Evolutionary conservation across 2,113 vertebrate genomes (phyloP).

Genomic region (Myanophis thanlyinensis): DNA sequence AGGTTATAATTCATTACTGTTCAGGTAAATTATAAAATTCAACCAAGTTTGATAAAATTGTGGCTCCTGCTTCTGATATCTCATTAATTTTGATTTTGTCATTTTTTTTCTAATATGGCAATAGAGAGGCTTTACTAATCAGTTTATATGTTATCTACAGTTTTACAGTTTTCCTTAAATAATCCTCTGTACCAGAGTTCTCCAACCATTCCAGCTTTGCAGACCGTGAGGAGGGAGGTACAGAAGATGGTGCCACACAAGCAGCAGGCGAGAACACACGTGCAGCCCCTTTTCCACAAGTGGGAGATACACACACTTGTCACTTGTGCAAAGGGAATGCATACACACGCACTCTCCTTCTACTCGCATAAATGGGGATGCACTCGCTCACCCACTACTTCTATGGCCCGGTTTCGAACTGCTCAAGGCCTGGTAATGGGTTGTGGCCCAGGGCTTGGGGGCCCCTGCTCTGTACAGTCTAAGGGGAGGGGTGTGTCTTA

Average conservation of each 20-base stretch:
- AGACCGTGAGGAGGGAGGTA: no score
- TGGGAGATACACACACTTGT: accelerated
- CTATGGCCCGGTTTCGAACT: not conserved
- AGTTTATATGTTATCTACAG: not conserved
- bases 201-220: not conserved
- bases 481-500: not conserved
- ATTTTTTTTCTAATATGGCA: not conserved
- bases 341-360: not conserved
- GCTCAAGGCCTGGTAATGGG: not conserved
- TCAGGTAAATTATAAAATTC: not conserved
- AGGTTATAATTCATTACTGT: not conserved
- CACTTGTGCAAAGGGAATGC: not conserved
- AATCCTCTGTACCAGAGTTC: not conserved
- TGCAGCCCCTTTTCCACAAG: not conserved
- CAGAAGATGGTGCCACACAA: accelerated
- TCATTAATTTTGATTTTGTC: not conserved
- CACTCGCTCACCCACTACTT: not conserved
- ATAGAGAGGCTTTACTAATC: not conserved
- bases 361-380: not conserved
- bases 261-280: not conserved
- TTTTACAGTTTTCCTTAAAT: not conserved
- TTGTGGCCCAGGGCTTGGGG: not conserved
- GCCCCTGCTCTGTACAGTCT: not conserved
- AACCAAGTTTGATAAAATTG: not conserved
- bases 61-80: not conserved